phyloP scores from a whole-genome alignment of 2,797 vertebrate genomes.

The Cirrhinus molitorella region DNA sequence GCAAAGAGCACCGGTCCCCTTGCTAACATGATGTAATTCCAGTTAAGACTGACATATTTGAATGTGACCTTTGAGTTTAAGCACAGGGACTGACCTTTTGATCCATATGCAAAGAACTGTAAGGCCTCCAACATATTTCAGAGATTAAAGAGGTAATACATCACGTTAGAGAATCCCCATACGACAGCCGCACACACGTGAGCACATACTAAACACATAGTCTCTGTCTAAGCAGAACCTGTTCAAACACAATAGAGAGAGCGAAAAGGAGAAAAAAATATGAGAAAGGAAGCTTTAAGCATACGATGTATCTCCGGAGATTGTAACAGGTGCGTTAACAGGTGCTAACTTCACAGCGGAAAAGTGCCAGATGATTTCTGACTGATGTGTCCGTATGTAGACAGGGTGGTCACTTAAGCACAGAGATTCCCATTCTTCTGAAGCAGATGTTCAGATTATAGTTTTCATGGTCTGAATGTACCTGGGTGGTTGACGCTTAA shows the following conservation, averaged over 20 bases:
- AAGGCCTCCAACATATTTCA: constrained; percentile 41
- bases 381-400: constrained; percentile 7
- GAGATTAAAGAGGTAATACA: constrained; percentile 32
- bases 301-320: constrained; percentile 39
- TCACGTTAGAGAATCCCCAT: constrained; percentile 7
- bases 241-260: not conserved
- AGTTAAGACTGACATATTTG: constrained; percentile 43
- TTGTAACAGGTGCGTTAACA: constrained; percentile 51
- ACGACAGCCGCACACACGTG: constrained; percentile 6
- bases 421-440: constrained; percentile 19
- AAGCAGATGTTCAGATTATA: constrained; percentile 48
- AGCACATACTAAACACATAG: constrained; percentile 25
- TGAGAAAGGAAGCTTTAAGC: constrained; percentile 1
- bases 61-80: constrained; percentile 47
- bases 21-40: constrained; percentile 48
- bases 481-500: not conserved
- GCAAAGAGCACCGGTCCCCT: not conserved
- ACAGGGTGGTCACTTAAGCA: constrained; percentile 25
- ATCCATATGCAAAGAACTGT: constrained; percentile 39
- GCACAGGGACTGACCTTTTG: constrained; percentile 33
- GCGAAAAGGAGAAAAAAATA: no score
- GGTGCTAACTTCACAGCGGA: constrained; percentile 33
- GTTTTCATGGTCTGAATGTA: not conserved
- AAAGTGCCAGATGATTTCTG: constrained; percentile 38
- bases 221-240: constrained; percentile 1